Evolutionary conservation across 2,797 vertebrate species (phyloP).

Genomic region (Lacerta bilineata): DNA sequence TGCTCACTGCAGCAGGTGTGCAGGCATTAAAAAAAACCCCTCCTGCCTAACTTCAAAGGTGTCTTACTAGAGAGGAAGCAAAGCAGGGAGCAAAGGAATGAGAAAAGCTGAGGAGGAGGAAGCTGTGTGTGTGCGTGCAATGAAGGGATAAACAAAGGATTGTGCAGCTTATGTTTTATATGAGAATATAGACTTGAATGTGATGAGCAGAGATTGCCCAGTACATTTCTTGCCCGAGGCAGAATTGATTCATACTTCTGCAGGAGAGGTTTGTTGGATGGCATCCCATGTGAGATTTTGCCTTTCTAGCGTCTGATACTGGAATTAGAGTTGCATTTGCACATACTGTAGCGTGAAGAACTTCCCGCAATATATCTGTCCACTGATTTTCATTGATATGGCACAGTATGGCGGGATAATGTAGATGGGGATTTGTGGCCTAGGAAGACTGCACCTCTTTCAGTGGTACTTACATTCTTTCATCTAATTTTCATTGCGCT

Average conservation of each 20-base stretch:
- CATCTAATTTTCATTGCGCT: background rate
- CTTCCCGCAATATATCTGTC: background rate
- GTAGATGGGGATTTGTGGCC: background rate
- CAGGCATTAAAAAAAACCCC: background rate
- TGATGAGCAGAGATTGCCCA: conserved; percentile 1
- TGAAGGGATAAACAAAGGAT: conserved; percentile 1
- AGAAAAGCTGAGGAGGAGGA: background rate
- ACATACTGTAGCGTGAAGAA: background rate
- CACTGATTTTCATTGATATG: background rate
- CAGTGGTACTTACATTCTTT: background rate
- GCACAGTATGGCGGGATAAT: background rate
- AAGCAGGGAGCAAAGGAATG: conserved; percentile 15
- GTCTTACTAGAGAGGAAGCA: conserved; percentile 30
- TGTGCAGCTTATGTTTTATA: background rate
- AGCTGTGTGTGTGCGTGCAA: background rate
- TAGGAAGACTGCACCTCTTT: background rate
- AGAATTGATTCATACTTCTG: background rate
- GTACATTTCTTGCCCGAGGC: conserved; percentile 2
- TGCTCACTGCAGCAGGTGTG: background rate
- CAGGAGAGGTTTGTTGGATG: background rate
- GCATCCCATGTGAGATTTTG: background rate
- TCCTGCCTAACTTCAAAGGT: conserved; percentile 28
- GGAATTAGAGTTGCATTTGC: background rate
- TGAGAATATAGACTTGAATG: background rate
- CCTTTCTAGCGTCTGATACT: background rate